Percentiles rank a stretch among this genome's conserved stretches.
phyloP scores from a whole-genome alignment of 1,140 invertebrate genomes.

The Brachionus asplanchnoidis region DNA sequence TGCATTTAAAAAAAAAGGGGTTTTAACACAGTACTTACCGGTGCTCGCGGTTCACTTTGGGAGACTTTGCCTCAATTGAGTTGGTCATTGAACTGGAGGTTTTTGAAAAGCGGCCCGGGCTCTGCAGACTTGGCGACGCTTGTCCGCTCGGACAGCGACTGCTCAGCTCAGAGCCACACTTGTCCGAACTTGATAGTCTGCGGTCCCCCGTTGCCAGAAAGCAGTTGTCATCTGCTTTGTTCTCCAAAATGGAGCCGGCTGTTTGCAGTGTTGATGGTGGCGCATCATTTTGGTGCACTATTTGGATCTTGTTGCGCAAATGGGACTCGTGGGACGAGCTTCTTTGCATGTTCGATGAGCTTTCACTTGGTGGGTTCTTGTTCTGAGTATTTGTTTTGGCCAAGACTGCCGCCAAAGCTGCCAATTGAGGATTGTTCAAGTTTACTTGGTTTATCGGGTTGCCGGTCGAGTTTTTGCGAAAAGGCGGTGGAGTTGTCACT shows the following conservation, averaged over 20 bases:
- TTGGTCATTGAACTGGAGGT: background rate
- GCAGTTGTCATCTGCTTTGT: background rate
- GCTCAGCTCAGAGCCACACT: background rate
- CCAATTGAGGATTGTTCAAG: conserved; percentile 8
- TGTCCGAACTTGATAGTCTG: background rate
- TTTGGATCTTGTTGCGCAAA: conserved; percentile 34
- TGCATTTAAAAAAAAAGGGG: background rate
- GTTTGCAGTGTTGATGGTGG: background rate
- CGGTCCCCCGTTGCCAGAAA: background rate
- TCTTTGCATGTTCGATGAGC: background rate
- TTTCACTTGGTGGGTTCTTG: background rate
- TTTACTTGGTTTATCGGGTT: conserved; percentile 15
- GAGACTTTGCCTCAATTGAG: background rate
- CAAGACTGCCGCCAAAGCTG: background rate
- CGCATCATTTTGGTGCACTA: background rate
- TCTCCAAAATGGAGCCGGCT: background rate
- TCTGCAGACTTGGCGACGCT: conserved; percentile 3
- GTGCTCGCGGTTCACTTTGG: background rate
- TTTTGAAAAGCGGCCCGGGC: background rate
- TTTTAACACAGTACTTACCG: background rate
- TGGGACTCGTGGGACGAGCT: conserved; percentile 33
- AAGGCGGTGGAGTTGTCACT: conserved; percentile 25
- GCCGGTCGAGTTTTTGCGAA: conserved; percentile 24
- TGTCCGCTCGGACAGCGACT: conserved; percentile 13
- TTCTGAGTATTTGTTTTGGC: conserved; percentile 5